Percentiles rank a stretch among this genome's conserved stretches.
These are phyloP conservation scores for Synanthedon myopaeformis DNA, from an alignment of 2,888 invertebrate species.

Conservation along the genomic window DNA sequence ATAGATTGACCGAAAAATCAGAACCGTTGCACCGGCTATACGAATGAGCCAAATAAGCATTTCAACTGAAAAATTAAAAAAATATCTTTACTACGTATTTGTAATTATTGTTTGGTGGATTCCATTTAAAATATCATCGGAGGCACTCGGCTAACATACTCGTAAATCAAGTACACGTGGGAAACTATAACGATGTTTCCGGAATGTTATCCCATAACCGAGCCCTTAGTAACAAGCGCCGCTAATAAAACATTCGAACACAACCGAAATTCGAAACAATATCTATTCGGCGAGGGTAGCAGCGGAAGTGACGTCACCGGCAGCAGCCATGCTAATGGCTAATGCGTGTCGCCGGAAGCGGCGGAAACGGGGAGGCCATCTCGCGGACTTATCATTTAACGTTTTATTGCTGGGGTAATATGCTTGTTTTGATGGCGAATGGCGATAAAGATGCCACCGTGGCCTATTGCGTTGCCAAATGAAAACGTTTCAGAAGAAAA, in stretches of 20 bases:
- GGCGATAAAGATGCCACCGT: slow-evolving; percentile 2
- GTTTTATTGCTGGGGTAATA: slow-evolving; percentile 41
- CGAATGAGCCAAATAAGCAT: too few relatives aligned
- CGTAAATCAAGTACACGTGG: neutral
- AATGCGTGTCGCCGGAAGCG: slow-evolving; percentile 63
- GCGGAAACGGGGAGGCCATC: slow-evolving; percentile 56
- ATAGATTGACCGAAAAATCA: too few relatives aligned
- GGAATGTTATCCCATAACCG: neutral
- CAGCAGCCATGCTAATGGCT: slow-evolving; percentile 61
- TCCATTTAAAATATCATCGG: too few relatives aligned
- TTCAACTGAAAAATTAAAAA: too few relatives aligned
- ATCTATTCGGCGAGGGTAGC: slow-evolving; percentile 4
- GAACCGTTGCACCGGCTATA: too few relatives aligned
- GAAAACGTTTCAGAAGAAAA: too few relatives aligned
- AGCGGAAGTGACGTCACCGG: slow-evolving; percentile 51
- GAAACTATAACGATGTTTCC: neutral
- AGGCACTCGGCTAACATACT: too few relatives aligned
- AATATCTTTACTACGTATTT: too few relatives aligned
- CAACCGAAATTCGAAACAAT: slow-evolving; percentile 5
- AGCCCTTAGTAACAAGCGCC: too few relatives aligned
- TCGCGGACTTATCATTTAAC: slow-evolving; percentile 61
- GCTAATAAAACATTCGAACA: neutral
- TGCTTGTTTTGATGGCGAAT: slow-evolving; percentile 9
- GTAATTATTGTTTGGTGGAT: too few relatives aligned
- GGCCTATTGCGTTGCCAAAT: slow-evolving; percentile 1